Evolutionary conservation across 2,797 vertebrate genomes (phyloP).

Genomic region (Phataginus tricuspis): DNA sequence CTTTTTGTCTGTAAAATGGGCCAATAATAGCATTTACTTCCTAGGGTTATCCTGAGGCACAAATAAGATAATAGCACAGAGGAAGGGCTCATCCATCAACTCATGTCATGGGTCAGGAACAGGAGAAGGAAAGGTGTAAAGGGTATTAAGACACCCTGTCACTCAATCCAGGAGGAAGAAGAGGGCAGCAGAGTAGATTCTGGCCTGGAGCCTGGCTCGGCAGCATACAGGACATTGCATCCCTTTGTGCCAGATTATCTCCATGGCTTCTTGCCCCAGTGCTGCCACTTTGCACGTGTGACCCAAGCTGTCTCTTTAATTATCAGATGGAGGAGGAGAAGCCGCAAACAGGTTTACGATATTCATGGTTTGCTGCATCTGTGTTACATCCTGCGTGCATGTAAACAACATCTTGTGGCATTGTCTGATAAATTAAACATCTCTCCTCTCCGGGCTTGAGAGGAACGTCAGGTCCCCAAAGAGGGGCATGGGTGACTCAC

Average conservation of each 20-base stretch:
- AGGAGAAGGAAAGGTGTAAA: background rate
- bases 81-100: background rate
- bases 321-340: conserved; percentile 30
- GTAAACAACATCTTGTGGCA: conserved; percentile 60
- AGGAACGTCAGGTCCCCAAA: background rate
- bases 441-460: conserved; percentile 6
- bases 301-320: conserved; percentile 54
- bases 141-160: accelerated
- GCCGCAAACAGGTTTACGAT: conserved; percentile 22
- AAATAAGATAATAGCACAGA: background rate
- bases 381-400: background rate
- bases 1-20: background rate
- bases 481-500: background rate
- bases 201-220: background rate
- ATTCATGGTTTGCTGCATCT: conserved; percentile 45
- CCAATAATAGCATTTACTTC: background rate
- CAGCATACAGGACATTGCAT: background rate
- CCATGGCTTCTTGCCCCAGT: accelerated
- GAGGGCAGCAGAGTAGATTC: background rate
- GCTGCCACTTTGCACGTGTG: background rate
- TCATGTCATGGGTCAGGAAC: background rate
- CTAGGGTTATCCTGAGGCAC: background rate
- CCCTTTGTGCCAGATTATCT: accelerated
- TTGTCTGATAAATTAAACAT: conserved; percentile 72
- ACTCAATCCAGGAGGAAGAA: background rate